Conservation (phyloP, 2,113 vertebrate genomes). For the Butastur rufipennis region DNA sequence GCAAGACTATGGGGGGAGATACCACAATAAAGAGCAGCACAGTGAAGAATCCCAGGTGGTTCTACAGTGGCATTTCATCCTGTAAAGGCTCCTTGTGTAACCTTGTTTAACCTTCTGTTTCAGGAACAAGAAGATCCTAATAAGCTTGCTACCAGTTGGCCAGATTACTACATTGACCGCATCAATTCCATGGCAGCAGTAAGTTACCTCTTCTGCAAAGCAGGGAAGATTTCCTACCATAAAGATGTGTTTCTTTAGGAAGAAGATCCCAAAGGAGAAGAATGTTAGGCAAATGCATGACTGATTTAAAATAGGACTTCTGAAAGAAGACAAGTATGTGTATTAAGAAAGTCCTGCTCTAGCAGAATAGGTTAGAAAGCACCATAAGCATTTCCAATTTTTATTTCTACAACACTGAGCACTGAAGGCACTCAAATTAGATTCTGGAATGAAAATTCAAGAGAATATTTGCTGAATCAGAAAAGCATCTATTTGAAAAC, state of each 20-base stretch:
- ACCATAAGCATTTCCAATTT: not conserved
- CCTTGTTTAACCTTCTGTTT: conserved; percentile 41
- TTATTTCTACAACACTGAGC: not conserved
- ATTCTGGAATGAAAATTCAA: not conserved
- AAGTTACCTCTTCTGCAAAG: conserved; percentile 65
- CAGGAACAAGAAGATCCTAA: conserved; percentile 98
- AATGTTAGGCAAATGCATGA: not conserved
- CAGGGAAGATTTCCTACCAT: not conserved
- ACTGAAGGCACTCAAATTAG: not conserved
- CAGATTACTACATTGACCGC: conserved; percentile 97
- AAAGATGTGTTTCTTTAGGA: not conserved
- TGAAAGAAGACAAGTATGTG: not conserved
- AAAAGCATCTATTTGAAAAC: not conserved
- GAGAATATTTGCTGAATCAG: not conserved
- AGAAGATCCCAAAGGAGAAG: not conserved
- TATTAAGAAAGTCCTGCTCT: not conserved
- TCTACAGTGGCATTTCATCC: not conserved
- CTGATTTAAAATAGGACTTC: not conserved
- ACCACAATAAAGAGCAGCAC: not conserved
- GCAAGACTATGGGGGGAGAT: not conserved
- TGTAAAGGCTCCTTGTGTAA: not conserved
- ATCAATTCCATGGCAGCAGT: conserved; percentile 98
- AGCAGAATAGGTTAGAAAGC: not conserved
- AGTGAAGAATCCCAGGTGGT: not conserved
- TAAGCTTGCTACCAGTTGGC: conserved; percentile 97